phyloP scores from a whole-genome alignment of 2,888 invertebrate genomes.

The Gymnocheta viridis region DNA sequence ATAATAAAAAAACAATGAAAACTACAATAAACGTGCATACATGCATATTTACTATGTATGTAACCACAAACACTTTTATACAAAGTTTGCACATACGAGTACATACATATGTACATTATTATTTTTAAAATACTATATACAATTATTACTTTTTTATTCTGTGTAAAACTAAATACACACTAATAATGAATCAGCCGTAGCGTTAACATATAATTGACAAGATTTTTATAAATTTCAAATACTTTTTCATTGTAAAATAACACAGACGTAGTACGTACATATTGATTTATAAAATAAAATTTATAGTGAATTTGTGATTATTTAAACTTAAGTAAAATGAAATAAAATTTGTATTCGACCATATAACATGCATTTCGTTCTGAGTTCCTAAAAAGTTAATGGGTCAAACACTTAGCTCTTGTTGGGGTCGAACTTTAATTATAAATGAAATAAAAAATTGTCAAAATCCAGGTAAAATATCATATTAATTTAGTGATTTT shows the following conservation, averaged over 20 bases:
- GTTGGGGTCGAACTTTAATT: conserved; percentile 76
- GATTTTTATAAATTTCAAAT: conserved; percentile 34
- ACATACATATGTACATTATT: conserved; percentile 23
- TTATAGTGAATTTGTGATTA: conserved; percentile 7
- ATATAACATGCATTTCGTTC: conserved; percentile 39
- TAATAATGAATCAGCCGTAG: conserved; percentile 63
- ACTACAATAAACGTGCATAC: neutral
- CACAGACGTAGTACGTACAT: neutral
- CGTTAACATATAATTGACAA: conserved; percentile 41
- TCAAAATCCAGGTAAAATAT: conserved; percentile 77
- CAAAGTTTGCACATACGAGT: conserved; percentile 23
- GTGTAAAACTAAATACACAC: conserved; percentile 43
- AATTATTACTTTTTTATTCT: conserved; percentile 46
- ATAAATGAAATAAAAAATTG: conserved; percentile 77
- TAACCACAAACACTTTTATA: conserved; percentile 1
- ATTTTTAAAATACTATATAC: conserved; percentile 31
- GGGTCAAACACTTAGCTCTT: conserved; percentile 77
- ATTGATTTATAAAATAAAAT: neutral
- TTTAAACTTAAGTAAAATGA: neutral
- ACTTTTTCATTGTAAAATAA: conserved; percentile 1
- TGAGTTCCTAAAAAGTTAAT: conserved; percentile 71
- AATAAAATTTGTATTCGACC: conserved; percentile 5
- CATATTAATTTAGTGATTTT: neutral
- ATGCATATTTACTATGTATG: neutral
- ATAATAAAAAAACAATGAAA: conserved; percentile 21